Evolutionary conservation across 2,797 vertebrate species (phyloP).

Genomic region (Sebastes umbrosus): DNA sequence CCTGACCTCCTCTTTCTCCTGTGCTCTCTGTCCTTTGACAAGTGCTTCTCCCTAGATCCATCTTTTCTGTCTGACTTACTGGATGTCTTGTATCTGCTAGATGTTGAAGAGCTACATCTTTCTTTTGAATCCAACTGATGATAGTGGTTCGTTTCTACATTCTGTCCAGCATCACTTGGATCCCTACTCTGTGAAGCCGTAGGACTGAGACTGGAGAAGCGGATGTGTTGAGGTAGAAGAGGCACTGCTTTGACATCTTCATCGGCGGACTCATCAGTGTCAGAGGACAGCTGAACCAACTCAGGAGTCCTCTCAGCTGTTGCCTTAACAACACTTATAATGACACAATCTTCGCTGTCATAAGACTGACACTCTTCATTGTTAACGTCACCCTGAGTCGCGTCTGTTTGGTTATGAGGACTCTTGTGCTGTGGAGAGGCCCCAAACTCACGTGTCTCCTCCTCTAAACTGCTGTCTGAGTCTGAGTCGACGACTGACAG

Average conservation of each 20-base stretch:
- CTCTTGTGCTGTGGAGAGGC: conserved; percentile 43
- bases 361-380: conserved; percentile 54
- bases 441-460: conserved; percentile 69
- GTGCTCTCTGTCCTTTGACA: conserved; percentile 79
- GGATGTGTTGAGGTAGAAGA: conserved; percentile 80
- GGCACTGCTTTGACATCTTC: conserved; percentile 75
- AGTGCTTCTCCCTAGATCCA: conserved; percentile 61
- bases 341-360: conserved; percentile 88
- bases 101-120: conserved; percentile 9
- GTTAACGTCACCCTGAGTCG: conserved; percentile 23
- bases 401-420: conserved; percentile 25
- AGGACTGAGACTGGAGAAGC: conserved; percentile 81
- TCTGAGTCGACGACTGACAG: conserved; percentile 85
- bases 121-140: conserved; percentile 30
- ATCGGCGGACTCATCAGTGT: conserved; percentile 85
- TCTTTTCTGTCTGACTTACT: conserved; percentile 44
- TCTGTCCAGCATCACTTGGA: background rate
- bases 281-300: conserved; percentile 91
- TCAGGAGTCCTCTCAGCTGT: conserved; percentile 91
- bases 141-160: conserved; percentile 1
- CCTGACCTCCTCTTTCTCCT: conserved; percentile 75
- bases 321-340: conserved; percentile 91
- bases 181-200: conserved; percentile 41
- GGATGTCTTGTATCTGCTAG: conserved; percentile 17
- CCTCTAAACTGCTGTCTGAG: conserved; percentile 84